Evolutionary conservation across 2,888 invertebrate species (phyloP), one percentile per base, ranked within the genome.

Genomic region (Elgonia sp.): DNA sequence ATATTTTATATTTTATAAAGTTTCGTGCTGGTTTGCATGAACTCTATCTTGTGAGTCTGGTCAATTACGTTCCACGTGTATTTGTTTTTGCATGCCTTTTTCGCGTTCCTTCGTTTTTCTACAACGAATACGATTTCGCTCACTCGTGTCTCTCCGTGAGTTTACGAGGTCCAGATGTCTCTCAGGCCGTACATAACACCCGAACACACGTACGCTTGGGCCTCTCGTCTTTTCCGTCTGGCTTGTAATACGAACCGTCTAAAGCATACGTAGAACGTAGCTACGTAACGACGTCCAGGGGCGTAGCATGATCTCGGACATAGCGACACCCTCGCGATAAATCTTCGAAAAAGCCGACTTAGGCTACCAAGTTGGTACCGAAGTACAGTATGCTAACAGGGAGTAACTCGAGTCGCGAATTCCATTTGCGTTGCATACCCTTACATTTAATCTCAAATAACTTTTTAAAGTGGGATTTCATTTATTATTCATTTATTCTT

Each of bases 81-180:
- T 83, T 57, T n/a, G n/a, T n/a, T n/a, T n/a, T n/a, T n/a, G n/a
- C n/a, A n/a, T n/a, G n/a, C n/a, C n/a, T n/a, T n/a, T n/a, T n/a
- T n/a, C n/a, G n/a, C n/a, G n/a, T n/a, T n/a, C n/a, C n/a, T n/a
- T n/a, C 87, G 75, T 81, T 84, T 84, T 84, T 80, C 76, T 65
- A 21, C 55, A 70, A 46, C 57, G 60, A 75, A 40, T 62, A 70
- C 55, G 72, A 81, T 81, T 84, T 77, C 20, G 65, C 73, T 81
- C 81, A 55, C 65, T n/a, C n/a, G n/a, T n/a, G n/a, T n/a, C n/a
- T n/a, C n/a, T n/a, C n/a, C n/a, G n/a, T 57, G 73, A 63, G 73
- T 79, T 82, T 81, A 88, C 84, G 79, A 88, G 84, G 80, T 88
- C 87, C 87, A 88, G 81, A 88, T 88, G 87, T 88, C 82, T 85